Percentiles rank a stretch among this genome's conserved stretches.
phyloP scores from a whole-genome alignment of 2,113 vertebrate genomes.

The Okapia johnstoni region DNA sequence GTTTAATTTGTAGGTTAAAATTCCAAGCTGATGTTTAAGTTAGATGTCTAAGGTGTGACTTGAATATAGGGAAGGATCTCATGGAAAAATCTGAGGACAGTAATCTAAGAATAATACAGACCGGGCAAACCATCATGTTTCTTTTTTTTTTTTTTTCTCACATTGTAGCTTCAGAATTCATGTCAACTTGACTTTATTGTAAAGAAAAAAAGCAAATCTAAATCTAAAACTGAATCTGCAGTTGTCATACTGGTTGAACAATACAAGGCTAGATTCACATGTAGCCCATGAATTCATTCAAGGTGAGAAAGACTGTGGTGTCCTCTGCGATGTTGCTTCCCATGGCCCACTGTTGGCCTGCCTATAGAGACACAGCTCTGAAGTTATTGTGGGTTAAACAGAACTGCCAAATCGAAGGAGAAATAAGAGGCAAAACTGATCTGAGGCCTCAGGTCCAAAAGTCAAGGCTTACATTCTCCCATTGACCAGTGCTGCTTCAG shows the following conservation, averaged over 20 bases:
- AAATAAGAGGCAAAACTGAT: not conserved
- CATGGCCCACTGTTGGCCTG: not conserved
- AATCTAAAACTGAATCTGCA: not conserved
- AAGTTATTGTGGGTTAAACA: not conserved
- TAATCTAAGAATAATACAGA: not conserved
- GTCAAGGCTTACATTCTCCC: not conserved
- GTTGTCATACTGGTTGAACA: not conserved
- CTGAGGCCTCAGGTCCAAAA: not conserved
- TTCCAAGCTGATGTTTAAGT: not conserved
- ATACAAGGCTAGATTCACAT: not conserved
- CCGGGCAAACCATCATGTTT: not conserved
- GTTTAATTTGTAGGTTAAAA: not conserved
- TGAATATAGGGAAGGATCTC: not conserved
- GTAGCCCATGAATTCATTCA: not conserved
- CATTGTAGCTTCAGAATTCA: not conserved
- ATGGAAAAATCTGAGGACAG: not conserved
- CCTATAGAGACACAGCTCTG: not conserved
- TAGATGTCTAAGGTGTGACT: not conserved
- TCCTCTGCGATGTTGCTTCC: accelerated
- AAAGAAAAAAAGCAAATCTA: not conserved
- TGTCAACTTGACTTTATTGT: not conserved
- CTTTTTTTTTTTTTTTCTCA: not conserved
- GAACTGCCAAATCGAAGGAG: not conserved
- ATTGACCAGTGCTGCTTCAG: not conserved
- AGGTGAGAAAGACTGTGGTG: too few relatives aligned